Conservation (phyloP, 2,888 invertebrate species). For the Idaea biselata region DNA sequence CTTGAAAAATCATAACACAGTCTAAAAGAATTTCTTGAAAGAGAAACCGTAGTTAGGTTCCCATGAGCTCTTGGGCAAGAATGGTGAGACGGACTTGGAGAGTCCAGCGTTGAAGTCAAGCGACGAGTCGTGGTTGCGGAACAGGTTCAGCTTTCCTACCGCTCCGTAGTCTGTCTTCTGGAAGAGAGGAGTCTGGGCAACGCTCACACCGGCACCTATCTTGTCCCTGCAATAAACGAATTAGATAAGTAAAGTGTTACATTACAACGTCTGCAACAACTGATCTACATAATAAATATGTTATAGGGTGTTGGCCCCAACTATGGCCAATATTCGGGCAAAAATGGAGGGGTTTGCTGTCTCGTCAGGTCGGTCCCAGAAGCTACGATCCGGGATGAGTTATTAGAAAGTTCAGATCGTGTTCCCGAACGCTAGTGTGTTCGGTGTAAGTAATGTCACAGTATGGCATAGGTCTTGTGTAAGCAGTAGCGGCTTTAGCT, state of each 20-base stretch:
- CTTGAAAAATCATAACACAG: background rate
- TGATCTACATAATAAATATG: no score
- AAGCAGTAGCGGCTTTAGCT: no score
- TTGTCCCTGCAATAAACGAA: conserved; percentile 33
- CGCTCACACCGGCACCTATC: conserved; percentile 40
- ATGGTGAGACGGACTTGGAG: conserved; percentile 42
- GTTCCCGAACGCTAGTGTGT: no score
- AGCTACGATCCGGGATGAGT: no score
- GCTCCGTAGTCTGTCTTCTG: conserved; percentile 47
- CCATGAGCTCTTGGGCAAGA: conserved; percentile 38
- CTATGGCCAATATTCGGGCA: no score
- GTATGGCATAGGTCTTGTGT: background rate
- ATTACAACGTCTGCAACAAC: no score
- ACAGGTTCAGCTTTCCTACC: conserved; percentile 45
- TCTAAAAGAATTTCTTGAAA: conserved; percentile 39
- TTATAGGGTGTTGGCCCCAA: no score
- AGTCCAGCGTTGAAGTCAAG: conserved; percentile 50
- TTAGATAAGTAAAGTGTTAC: background rate
- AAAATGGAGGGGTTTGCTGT: no score
- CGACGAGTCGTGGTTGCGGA: conserved; percentile 32
- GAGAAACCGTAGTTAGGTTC: conserved; percentile 37
- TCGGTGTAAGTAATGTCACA: background rate
- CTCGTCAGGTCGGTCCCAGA: no score
- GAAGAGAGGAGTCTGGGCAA: conserved; percentile 39
- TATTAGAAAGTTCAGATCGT: no score